These are phyloP conservation scores for Olivierus martensii DNA, from an alignment of 1,140 invertebrate species.

Conservation along the genomic window DNA sequence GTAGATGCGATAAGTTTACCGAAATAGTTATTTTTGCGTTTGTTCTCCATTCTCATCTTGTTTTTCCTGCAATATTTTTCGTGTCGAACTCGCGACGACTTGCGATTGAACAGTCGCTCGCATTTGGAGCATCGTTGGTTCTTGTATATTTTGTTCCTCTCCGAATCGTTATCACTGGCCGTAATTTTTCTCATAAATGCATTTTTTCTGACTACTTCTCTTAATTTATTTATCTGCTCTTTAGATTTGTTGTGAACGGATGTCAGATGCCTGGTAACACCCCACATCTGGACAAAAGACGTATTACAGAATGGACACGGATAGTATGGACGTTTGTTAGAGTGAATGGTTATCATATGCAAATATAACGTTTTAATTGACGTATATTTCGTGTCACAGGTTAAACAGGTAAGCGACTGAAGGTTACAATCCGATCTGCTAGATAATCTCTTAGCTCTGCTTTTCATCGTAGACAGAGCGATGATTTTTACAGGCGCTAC, in stretches of 20 bases:
- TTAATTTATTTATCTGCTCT: constrained; percentile 25
- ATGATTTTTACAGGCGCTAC: too few relatives aligned
- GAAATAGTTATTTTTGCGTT: constrained; percentile 17
- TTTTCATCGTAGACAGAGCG: too few relatives aligned
- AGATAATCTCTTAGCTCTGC: too few relatives aligned
- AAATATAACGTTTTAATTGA: constrained; percentile 25
- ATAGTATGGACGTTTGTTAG: constrained; percentile 23
- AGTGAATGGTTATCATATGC: constrained; percentile 28
- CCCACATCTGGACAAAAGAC: constrained; percentile 28
- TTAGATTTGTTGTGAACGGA: constrained; percentile 26
- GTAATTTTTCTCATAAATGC: constrained; percentile 15
- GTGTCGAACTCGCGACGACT: constrained; percentile 16
- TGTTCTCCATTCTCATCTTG: background rate
- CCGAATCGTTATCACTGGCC: background rate
- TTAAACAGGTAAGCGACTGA: constrained; percentile 9
- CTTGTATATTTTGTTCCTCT: background rate
- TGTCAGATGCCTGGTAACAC: constrained; percentile 27
- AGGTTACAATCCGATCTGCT: too few relatives aligned
- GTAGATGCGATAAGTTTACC: background rate
- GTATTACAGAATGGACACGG: constrained; percentile 29
- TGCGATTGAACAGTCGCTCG: constrained; percentile 16
- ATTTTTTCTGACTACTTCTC: constrained; percentile 21
- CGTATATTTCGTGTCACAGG: constrained; percentile 23
- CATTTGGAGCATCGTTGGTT: constrained; percentile 18
- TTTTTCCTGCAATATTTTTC: constrained; percentile 13